Evolutionary conservation across 2,888 invertebrate species (phyloP).

Genomic region (Toxonevra muliebris): DNA sequence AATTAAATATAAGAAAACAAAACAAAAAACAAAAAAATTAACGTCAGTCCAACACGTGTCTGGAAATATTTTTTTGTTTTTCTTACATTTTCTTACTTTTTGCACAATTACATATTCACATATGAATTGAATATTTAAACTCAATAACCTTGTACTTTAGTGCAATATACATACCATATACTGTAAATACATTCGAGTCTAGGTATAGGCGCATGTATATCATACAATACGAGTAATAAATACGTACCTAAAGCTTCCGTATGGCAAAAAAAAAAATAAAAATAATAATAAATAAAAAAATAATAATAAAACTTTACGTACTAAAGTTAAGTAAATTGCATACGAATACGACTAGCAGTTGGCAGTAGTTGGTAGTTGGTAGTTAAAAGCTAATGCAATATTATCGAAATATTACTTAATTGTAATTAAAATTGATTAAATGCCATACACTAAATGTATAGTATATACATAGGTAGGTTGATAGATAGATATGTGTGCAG

Average conservation of each 20-base stretch:
- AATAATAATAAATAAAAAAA: too few relatives aligned
- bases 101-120: slow-evolving; percentile 15
- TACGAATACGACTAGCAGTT: slow-evolving; percentile 28
- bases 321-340: slow-evolving; percentile 22
- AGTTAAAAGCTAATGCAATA: too few relatives aligned
- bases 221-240: slow-evolving; percentile 13
- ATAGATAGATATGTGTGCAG: too few relatives aligned
- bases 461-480: too few relatives aligned
- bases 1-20: too few relatives aligned
- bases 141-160: slow-evolving; percentile 1
- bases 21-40: too few relatives aligned
- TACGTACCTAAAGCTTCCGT: background rate
- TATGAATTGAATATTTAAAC: slow-evolving; percentile 14
- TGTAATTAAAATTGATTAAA: slow-evolving; percentile 5
- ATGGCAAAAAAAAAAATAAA: too few relatives aligned
- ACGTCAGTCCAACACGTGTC: too few relatives aligned
- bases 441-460: background rate
- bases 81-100: slow-evolving; percentile 3
- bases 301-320: too few relatives aligned
- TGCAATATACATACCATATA: background rate
- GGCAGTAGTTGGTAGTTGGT: too few relatives aligned
- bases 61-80: slow-evolving; percentile 21
- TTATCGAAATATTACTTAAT: slow-evolving; percentile 1
- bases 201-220: background rate
- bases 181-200: slow-evolving; percentile 41